Conservation (phyloP, 2,888 invertebrate species). For the Aphrophora alni region DNA sequence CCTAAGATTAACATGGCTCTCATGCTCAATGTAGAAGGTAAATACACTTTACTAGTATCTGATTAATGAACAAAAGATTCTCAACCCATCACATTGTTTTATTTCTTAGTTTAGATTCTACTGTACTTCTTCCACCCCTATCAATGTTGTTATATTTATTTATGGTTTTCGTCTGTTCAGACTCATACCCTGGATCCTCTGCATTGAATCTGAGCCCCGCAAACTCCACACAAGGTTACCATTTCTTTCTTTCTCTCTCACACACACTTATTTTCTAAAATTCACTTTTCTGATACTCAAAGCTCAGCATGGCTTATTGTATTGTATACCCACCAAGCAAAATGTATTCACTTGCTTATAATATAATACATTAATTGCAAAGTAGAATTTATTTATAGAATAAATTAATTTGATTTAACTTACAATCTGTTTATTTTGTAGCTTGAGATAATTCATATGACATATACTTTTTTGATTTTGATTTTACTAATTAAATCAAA, state of each 20-base stretch:
- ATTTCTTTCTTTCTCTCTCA: constrained; percentile 22
- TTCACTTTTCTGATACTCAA: constrained; percentile 17
- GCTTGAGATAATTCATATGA: too few species aligned
- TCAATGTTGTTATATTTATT: constrained; percentile 10
- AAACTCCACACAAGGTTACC: constrained; percentile 39
- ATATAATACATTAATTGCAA: too few species aligned
- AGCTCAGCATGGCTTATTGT: neutral
- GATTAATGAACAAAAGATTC: neutral
- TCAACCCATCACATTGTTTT: neutral
- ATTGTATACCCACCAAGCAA: too few species aligned
- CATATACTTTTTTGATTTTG: too few species aligned
- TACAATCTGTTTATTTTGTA: too few species aligned
- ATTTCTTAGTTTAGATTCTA: neutral
- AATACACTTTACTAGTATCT: too few species aligned
- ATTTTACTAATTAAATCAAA: too few species aligned
- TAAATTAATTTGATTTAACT: too few species aligned
- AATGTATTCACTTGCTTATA: too few species aligned
- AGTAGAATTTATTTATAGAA: too few species aligned
- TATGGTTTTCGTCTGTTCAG: constrained; percentile 34
- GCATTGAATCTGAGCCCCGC: constrained; percentile 32
- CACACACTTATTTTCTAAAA: neutral
- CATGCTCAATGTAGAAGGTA: constrained; percentile 81
- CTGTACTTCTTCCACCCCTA: neutral
- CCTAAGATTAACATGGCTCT: constrained; percentile 89
- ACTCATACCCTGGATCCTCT: constrained; percentile 32